Base-by-base conservation (phyloP, 2,888 invertebrate species). In the Sthenelais limicola region DNA sequence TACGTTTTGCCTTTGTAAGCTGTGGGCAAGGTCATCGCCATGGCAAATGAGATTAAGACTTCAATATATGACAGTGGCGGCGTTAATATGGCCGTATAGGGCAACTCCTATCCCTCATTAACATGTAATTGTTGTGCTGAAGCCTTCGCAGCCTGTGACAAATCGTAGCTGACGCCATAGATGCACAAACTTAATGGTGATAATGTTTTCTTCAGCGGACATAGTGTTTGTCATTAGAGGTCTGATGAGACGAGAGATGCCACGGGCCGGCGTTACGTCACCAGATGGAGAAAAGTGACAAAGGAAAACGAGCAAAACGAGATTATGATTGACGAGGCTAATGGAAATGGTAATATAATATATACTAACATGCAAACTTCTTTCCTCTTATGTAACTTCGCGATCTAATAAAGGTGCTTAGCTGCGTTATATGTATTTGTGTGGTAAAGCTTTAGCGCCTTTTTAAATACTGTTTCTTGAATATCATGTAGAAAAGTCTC, bases 171-270 rank as follows among this genome's bases (percentile, higher is more conserved):
- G 38, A 38, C 62, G 62, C 62, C 21, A 35, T 9, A n/a, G 62
- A 62, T 43, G 62, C 62, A 35, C 62, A 62, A 62, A 62, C 62
- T 62, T 62, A 35, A 33, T 62, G 62, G 4, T 38, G 62, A 43
- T 62, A 35, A 35, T 62, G 62, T 62, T 62, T 62, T 62, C 38
- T 62, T 9, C 18, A 18, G 43, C 43, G 12, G 43, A 43, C 43
- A 9, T 43, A 2, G 38, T n/a, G 9, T n/a, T 12, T 5, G 12
- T 51, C 12, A 51, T 51, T 5, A 51, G 51, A 12, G 51, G 51
- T 21, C 7, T 51, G 51, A 51, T 51, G 51, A 24, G 51, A 7
- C 24, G 51, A 7, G 43, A 9, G 5, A 51, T 21, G 51, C 51
- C 21, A 51, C 18, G 26, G 52, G 9, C 43, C 9, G 43, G 9